Conservation (phyloP, 2,888 invertebrate species). For the Microctonus hyperodae region DNA sequence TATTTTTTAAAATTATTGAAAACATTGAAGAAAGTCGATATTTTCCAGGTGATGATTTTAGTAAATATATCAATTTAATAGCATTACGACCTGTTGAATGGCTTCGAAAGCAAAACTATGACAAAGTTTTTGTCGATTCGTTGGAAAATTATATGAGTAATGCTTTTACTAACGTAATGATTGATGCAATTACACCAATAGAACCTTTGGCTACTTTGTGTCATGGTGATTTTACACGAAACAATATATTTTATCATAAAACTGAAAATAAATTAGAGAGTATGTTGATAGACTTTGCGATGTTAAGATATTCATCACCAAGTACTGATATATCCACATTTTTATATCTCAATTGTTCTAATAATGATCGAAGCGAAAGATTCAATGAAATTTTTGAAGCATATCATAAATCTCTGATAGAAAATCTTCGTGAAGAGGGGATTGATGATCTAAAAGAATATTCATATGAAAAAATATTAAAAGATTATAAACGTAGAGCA, state of each 20-base stretch:
- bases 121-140: slow-evolving; percentile 45
- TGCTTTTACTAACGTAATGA: slow-evolving; percentile 36
- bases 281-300: slow-evolving; percentile 51
- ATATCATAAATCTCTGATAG: slow-evolving; percentile 48
- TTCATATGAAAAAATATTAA: slow-evolving; percentile 45
- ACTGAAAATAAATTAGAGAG: slow-evolving; percentile 30
- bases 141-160: slow-evolving; percentile 40
- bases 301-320: slow-evolving; percentile 50
- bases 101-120: slow-evolving; percentile 40
- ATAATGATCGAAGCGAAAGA: slow-evolving; percentile 27
- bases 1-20: slow-evolving; percentile 43
- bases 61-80: not conserved
- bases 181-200: slow-evolving; percentile 34
- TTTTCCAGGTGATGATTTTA: not conserved
- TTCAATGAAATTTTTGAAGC: slow-evolving; percentile 43
- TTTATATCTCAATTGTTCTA: slow-evolving; percentile 41
- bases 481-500: slow-evolving; percentile 47
- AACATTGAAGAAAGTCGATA: slow-evolving; percentile 41
- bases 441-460: slow-evolving; percentile 43
- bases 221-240: slow-evolving; percentile 55
- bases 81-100: slow-evolving; percentile 40
- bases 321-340: slow-evolving; percentile 53
- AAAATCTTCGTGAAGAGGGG: slow-evolving; percentile 40
- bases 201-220: slow-evolving; percentile 54
- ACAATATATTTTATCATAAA: slow-evolving; percentile 49